Conservation (phyloP, 2,888 invertebrate species). For the Tetramorium bicarinatum region DNA sequence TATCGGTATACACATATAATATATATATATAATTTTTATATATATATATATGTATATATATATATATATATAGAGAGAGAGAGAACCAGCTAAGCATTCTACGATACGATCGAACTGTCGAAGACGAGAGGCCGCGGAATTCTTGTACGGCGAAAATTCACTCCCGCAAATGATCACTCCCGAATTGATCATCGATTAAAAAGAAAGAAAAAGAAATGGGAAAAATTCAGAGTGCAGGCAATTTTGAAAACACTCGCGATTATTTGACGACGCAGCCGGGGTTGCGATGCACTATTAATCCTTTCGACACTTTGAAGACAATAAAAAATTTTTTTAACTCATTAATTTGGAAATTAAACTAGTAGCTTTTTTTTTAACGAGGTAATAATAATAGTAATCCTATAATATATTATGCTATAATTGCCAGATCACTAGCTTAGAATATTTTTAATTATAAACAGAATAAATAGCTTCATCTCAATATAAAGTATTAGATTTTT, state of each 20-base stretch:
- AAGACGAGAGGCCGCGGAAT: constrained; percentile 62
- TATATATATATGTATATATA: constrained; percentile 6
- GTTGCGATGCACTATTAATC: constrained; percentile 14
- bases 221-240: neutral
- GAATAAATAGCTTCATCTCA: neutral
- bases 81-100: constrained; percentile 85
- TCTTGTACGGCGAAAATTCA: neutral
- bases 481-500: neutral
- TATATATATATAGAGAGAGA: constrained; percentile 25
- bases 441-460: neutral
- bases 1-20: constrained; percentile 81
- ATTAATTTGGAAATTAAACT: neutral
- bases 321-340: neutral
- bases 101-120: constrained; percentile 80
- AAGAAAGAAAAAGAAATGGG: neutral
- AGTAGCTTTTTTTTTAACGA: neutral
- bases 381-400: neutral
- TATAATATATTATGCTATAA: neutral
- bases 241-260: constrained; percentile 12
- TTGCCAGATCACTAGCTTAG: neutral
- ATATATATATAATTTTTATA: constrained; percentile 28
- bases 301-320: constrained; percentile 17
- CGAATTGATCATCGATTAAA: neutral
- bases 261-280: neutral
- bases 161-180: constrained; percentile 6